These are phyloP conservation scores for Condylura cristata DNA, from an alignment of 2,113 vertebrate genomes.

Conservation along the genomic window DNA sequence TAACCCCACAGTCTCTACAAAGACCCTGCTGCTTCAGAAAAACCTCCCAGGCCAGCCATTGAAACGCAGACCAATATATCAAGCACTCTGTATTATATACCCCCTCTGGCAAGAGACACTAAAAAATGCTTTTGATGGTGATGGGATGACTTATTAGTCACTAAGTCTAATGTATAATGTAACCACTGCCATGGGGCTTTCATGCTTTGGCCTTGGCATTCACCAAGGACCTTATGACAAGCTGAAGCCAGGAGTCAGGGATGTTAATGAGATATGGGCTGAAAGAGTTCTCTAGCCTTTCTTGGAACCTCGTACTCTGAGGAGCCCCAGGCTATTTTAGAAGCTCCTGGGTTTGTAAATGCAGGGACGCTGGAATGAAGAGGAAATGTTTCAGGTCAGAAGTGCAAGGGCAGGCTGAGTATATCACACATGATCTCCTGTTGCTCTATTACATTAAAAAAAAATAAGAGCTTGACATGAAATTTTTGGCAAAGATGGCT, in stretches of 20 bases:
- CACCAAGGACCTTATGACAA: background rate
- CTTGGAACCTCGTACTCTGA: background rate
- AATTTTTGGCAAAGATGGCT: conserved; percentile 22
- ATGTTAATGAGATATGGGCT: background rate
- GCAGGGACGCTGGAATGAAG: background rate
- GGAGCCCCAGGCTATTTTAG: background rate
- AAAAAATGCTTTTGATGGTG: conserved; percentile 23
- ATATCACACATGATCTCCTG: background rate
- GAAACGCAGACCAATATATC: background rate
- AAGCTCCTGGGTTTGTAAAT: background rate
- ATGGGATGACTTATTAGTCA: background rate
- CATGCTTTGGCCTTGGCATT: background rate
- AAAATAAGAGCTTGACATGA: background rate
- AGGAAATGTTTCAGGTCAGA: background rate
- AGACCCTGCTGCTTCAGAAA: background rate
- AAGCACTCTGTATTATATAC: background rate
- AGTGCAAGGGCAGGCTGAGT: background rate
- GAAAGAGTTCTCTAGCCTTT: background rate
- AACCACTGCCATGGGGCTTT: background rate
- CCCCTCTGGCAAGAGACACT: background rate
- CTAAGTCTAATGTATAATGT: background rate
- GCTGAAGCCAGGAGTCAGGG: background rate
- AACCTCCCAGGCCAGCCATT: background rate
- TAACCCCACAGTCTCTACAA: conserved; percentile 9
- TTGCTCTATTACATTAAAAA: background rate